These are phyloP conservation scores for Nycticorax nycticorax DNA, from an alignment of 2,113 vertebrate species.

Conservation along the genomic window DNA sequence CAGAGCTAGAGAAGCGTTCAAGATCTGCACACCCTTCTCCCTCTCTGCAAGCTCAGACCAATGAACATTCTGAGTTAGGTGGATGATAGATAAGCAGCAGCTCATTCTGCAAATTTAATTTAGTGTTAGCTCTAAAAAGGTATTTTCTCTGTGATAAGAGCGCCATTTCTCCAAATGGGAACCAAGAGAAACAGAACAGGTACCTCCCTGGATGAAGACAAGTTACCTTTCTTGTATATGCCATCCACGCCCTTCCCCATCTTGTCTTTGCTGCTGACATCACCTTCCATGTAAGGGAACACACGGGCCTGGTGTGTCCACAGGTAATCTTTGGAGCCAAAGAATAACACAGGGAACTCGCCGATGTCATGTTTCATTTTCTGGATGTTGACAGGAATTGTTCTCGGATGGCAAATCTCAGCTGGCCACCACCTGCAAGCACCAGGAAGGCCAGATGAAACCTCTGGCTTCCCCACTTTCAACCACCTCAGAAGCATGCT, in stretches of 20 bases:
- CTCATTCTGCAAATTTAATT: not conserved
- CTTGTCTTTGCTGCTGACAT: conserved; percentile 96
- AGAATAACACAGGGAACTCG: conserved; percentile 98
- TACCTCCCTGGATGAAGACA: not conserved
- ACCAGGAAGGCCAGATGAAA: not conserved
- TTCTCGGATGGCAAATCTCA: conserved; percentile 94
- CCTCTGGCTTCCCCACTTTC: not conserved
- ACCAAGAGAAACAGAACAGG: not conserved
- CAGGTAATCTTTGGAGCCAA: conserved; percentile 96
- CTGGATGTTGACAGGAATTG: conserved; percentile 93
- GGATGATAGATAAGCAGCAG: not conserved
- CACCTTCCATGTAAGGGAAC: conserved; percentile 98
- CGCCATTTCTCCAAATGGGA: not conserved
- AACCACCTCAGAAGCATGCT: not conserved
- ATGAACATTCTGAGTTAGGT: not conserved
- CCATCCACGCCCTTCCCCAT: conserved; percentile 96
- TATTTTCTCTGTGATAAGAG: not conserved
- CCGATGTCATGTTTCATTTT: conserved; percentile 95
- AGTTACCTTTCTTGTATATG: conserved; percentile 93
- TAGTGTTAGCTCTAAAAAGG: not conserved
- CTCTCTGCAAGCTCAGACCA: not conserved
- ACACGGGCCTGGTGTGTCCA: conserved; percentile 99
- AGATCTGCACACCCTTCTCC: not conserved
- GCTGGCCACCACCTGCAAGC: conserved; percentile 95
- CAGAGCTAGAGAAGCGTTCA: not conserved